phyloP scores from a whole-genome alignment of 2,113 vertebrate genomes.

The Esox niger region DNA sequence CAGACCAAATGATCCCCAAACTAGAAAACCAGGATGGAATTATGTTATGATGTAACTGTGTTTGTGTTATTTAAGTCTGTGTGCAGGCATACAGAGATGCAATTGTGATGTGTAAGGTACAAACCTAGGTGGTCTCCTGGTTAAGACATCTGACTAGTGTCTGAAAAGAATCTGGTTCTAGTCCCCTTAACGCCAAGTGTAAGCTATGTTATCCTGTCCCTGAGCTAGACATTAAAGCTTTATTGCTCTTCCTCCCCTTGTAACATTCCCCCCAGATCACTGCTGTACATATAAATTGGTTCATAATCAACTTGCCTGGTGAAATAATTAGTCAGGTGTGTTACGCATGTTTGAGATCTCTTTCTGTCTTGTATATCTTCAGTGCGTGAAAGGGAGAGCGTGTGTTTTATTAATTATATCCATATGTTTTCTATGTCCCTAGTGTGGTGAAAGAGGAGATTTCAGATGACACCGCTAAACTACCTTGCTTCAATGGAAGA shows the following conservation, averaged over 20 bases:
- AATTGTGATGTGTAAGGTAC: not conserved
- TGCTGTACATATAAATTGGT: too few species aligned
- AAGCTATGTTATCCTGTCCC: too few species aligned
- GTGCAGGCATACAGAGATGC: not conserved
- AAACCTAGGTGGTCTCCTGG: too few species aligned
- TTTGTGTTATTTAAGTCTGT: too few species aligned
- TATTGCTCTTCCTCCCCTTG: too few species aligned
- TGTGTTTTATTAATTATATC: constrained; percentile 7
- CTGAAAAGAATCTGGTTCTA: too few species aligned
- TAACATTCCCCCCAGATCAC: too few species aligned
- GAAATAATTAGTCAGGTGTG: too few species aligned
- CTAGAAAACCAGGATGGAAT: not conserved
- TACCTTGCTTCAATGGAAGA: constrained; percentile 79
- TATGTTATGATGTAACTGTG: not conserved
- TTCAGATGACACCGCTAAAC: constrained; percentile 74
- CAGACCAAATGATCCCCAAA: constrained; percentile 1
- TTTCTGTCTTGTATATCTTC: not conserved
- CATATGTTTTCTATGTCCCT: constrained; percentile 43
- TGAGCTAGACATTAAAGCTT: too few species aligned
- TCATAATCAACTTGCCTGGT: too few species aligned
- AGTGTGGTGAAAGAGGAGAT: constrained; percentile 82
- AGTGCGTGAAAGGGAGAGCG: constrained; percentile 7
- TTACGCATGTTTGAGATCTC: not conserved
- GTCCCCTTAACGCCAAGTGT: too few species aligned
- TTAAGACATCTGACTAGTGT: too few species aligned